These are phyloP conservation scores for Drosophila pallidifrons DNA, from an alignment of 1,140 invertebrate genomes.

Conservation along the genomic window DNA sequence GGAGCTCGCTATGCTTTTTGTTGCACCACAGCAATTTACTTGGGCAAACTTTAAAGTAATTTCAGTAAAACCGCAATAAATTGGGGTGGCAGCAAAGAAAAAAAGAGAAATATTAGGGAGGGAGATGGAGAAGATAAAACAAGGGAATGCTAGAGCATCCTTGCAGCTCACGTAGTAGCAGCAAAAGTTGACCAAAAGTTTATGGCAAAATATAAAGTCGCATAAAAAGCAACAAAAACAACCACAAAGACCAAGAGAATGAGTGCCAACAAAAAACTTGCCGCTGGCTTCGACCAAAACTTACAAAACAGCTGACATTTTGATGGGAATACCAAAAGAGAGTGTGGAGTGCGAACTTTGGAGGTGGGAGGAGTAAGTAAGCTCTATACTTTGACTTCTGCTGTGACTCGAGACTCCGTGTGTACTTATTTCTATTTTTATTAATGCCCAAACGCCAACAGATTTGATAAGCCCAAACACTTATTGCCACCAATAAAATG, in stretches of 20 bases:
- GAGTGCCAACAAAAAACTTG: constrained; percentile 43
- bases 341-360: no score
- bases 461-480: constrained; percentile 78
- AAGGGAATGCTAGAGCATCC: constrained; percentile 5
- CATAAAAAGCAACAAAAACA: constrained; percentile 61
- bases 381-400: not conserved
- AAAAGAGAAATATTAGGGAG: not conserved
- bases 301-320: constrained; percentile 55
- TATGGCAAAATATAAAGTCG: constrained; percentile 62
- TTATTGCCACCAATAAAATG: constrained; percentile 77
- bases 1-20: constrained; percentile 49
- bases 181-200: constrained; percentile 71
- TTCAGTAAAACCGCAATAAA: constrained; percentile 68
- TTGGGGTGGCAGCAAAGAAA: constrained; percentile 31
- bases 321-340: not conserved
- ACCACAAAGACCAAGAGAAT: not conserved
- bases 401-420: not conserved
- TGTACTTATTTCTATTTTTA: constrained; percentile 64
- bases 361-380: not conserved
- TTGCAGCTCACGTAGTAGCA: constrained; percentile 39
- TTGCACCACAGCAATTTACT: constrained; percentile 38
- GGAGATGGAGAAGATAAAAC: not conserved
- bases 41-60: constrained; percentile 72
- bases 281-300: constrained; percentile 39
- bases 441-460: constrained; percentile 72